Evolutionary conservation across 2,113 vertebrate genomes (phyloP).

Genomic region (Charina bottae): DNA sequence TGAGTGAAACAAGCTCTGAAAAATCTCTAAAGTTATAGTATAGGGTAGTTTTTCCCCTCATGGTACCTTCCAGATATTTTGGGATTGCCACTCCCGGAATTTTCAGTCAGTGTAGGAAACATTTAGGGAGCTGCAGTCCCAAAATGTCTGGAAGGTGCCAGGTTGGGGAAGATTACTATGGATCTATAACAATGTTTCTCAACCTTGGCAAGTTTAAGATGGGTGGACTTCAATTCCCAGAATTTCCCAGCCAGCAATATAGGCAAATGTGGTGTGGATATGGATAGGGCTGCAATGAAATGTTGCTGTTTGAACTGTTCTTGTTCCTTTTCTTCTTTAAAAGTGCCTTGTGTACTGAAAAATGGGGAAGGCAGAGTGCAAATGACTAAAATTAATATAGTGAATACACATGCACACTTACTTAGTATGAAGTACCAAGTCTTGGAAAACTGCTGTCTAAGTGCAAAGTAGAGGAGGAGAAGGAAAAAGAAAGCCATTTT

Average conservation of each 20-base stretch:
- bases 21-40: background rate
- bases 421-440: background rate
- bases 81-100: background rate
- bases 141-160: too few species aligned
- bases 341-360: background rate
- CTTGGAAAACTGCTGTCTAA: background rate
- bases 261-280: background rate
- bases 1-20: slow-evolving; percentile 5
- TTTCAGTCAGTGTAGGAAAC: background rate
- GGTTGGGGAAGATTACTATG: too few species aligned
- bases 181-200: too few species aligned
- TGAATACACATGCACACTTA: background rate
- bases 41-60: background rate
- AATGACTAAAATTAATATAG: background rate
- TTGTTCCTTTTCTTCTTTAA: background rate
- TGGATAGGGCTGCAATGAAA: background rate
- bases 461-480: background rate
- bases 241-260: too few species aligned
- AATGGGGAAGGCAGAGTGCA: background rate
- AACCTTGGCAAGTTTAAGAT: too few species aligned
- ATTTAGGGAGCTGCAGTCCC: background rate
- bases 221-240: too few species aligned
- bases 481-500: background rate
- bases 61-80: background rate
- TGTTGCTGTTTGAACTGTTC: background rate